Evolutionary conservation across 2,113 vertebrate species (phyloP), one percentile per base, ranked within the genome.

Genomic region (Hippocampus zosterae): DNA sequence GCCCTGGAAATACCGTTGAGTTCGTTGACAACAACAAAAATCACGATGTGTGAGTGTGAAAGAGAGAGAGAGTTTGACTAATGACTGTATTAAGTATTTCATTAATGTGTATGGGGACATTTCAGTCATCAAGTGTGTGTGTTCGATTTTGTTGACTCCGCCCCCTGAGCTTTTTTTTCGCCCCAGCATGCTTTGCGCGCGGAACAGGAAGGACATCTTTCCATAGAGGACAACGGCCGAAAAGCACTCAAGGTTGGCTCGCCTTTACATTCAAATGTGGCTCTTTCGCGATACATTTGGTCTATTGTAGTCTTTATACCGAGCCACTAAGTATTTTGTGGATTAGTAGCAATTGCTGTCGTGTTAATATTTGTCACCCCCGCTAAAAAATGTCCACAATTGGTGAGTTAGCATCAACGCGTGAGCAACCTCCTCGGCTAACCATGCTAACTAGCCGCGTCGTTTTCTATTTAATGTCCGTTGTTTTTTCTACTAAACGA

Each of bases 161-260:
- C 33, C 33, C 33, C 33, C 50, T 15, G 52, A 11, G 21, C 9
- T 11, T 41, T n/a, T 62, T 60, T 21, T 18, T 90, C 33, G 33
- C 33, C 92, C 92, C 91, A 88, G 44, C 33, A 77, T 84, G 53
- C 91, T 33, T 2, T 83, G 85, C 88, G 87, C 42, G 53, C 5
- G 2, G 2, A 42, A 25, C 15, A 6, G n/a, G 15, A 23, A 80
- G 67, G 70, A 71, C 62, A 46, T 41, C 41, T 67, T 65, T 68
- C n/a, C 63, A 37, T 40, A 76, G 70, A 87, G 87, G 90, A 87
- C 87, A 63, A 37, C 48, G 41, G 29, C 37, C 0, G 67, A 52
- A 63, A 73, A 5, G 52, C 9, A 48, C 2, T 57, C 78, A 83
- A 85, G 88, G 88, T 89, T 83, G 87, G 85, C 46, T 11, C 8